Conservation (phyloP, 1,140 invertebrate genomes). For the Anoplolepis gracilipes region DNA sequence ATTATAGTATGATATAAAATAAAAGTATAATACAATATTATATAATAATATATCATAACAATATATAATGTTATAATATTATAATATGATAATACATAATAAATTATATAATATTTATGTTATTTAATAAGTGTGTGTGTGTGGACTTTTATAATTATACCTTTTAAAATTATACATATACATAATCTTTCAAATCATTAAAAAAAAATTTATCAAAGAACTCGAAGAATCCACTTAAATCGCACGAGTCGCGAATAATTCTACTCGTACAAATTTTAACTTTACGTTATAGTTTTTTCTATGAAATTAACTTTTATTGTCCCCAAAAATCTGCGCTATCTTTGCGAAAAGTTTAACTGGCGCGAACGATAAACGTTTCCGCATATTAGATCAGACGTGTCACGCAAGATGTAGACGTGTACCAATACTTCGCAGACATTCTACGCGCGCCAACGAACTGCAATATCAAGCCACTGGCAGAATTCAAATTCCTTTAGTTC, state of each 20-base stretch:
- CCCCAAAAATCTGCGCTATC: not conserved
- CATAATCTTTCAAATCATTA: too few relatives aligned
- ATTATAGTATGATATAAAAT: too few relatives aligned
- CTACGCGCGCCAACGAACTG: conserved; percentile 47
- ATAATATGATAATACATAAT: too few relatives aligned
- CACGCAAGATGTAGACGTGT: conserved; percentile 12
- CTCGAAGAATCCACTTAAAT: not conserved
- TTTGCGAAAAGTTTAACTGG: not conserved
- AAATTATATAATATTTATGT: not conserved
- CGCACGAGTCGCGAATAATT: not conserved
- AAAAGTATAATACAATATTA: too few relatives aligned
- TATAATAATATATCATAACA: too few relatives aligned
- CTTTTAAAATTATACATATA: not conserved
- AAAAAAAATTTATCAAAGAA: not conserved
- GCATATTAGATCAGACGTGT: conserved; percentile 39
- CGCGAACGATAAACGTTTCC: not conserved
- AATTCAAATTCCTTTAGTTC: conserved; percentile 55
- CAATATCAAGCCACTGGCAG: conserved; percentile 55
- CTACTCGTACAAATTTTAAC: not conserved
- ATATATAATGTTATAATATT: too few relatives aligned
- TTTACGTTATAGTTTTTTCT: not conserved
- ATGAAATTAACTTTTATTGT: not conserved
- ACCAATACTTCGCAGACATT: conserved; percentile 52
- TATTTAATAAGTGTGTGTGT: not conserved
- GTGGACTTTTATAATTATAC: not conserved